Evolutionary conservation across 2,888 invertebrate genomes (phyloP), one percentile per base, ranked within the genome.

Genomic region (Mesorhabditis spiculigera): DNA sequence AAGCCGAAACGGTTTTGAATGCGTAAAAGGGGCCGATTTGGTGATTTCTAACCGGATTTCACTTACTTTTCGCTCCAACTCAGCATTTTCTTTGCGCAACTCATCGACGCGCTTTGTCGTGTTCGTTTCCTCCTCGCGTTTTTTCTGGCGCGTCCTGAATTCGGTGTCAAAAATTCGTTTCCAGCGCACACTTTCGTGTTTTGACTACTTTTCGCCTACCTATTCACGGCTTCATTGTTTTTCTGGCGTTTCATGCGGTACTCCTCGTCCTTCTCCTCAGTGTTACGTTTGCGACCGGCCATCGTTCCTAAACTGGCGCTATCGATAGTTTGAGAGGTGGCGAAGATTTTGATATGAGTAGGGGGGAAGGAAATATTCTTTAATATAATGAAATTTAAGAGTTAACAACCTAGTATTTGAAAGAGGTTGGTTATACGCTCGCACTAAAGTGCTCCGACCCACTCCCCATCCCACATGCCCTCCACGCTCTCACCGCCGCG

Each of bases 141-240:
- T 83, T 72, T 85, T 86, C 72, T 83, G 80, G n/a, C 85, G 74
- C 5, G 85, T 83, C 72, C 81, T 75, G 13, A 43, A 66, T 5
- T 62, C 5, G 13, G 45, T 66, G 16, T 10, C n/a, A 45, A 45
- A 45, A 66, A 28, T 6, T 45, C 44, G 16, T 13, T 66, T 44
- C 1, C 16, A n/a, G 43, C 4, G 4, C n/a, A 66, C 28, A 45
- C n/a, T 42, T 28, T 42, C 44, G 42, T 28, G 16, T 43, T 65
- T 66, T 66, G 45, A 13, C n/a, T 61, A 43, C 28, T 28, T 28
- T 28, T 28, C 28, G 61, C 66, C 62, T 41, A 78, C 78, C 76
- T 75, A 72, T 81, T 82, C n/a, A 85, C 85, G 6, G 85, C 85
- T 44, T 80, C 84, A 68, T 85, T 85, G 69, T 85, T 85, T 44